Conservation (phyloP, 2,888 invertebrate genomes). For the Ceraclea dissimilis region DNA sequence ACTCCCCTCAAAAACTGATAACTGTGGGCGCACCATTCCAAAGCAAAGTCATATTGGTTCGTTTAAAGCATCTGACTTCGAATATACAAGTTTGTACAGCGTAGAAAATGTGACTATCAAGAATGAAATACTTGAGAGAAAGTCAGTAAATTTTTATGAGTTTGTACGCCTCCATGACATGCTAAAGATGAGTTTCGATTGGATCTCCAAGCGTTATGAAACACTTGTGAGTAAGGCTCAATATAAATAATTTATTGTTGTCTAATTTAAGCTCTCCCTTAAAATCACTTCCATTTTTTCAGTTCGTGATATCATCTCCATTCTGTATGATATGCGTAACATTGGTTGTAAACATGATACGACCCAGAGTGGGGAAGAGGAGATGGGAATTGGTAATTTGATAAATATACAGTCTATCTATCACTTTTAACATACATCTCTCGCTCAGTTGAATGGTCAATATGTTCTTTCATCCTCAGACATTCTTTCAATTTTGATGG, state of each 20-base stretch:
- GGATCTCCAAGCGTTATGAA: not conserved
- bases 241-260: too few relatives aligned
- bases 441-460: too few relatives aligned
- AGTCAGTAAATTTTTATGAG: not conserved
- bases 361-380: not conserved
- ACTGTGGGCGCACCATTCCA: too few relatives aligned
- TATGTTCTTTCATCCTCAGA: too few relatives aligned
- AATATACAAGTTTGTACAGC: not conserved
- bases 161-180: not conserved
- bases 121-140: not conserved
- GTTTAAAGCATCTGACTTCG: too few relatives aligned
- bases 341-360: not conserved
- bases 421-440: too few relatives aligned
- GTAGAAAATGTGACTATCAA: not conserved
- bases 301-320: not conserved
- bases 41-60: too few relatives aligned
- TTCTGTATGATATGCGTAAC: not conserved
- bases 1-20: too few relatives aligned
- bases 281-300: too few relatives aligned
- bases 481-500: too few relatives aligned
- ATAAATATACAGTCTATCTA: too few relatives aligned
- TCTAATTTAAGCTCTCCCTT: too few relatives aligned
- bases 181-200: not conserved
- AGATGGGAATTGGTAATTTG: not conserved
- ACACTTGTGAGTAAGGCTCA: not conserved